Evolutionary conservation across 2,113 vertebrate genomes (phyloP).

Genomic region (Strix aluco): DNA sequence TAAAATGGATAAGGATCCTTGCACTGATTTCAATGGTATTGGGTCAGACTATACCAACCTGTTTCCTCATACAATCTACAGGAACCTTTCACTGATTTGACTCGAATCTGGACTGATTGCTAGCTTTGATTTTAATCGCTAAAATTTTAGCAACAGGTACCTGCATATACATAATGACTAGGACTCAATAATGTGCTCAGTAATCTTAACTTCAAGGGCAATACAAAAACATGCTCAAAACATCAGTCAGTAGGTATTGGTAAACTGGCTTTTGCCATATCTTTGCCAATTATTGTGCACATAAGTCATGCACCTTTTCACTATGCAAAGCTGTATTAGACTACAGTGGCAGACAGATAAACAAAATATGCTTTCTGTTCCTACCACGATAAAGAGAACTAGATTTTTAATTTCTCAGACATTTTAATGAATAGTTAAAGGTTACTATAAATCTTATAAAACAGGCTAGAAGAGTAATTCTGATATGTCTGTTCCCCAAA

Average conservation of each 20-base stretch:
- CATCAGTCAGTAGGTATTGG: neutral
- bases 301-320: neutral
- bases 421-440: neutral
- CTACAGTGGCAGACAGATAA: neutral
- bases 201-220: neutral
- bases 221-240: neutral
- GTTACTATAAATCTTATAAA: neutral
- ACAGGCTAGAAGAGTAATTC: neutral
- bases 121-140: neutral
- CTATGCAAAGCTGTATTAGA: neutral
- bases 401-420: neutral
- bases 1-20: neutral
- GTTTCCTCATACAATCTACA: neutral
- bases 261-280: neutral
- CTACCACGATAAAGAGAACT: neutral
- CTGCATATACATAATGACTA: neutral
- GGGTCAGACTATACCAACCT: neutral
- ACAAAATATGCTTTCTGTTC: neutral
- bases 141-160: neutral
- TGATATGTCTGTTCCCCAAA: neutral
- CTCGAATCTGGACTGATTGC: neutral
- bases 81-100: neutral
- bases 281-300: neutral
- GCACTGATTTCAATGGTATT: neutral
- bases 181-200: neutral